Base-by-base conservation (phyloP, 2,888 invertebrate genomes). In the Stenoptilia bipunctidactyla region DNA sequence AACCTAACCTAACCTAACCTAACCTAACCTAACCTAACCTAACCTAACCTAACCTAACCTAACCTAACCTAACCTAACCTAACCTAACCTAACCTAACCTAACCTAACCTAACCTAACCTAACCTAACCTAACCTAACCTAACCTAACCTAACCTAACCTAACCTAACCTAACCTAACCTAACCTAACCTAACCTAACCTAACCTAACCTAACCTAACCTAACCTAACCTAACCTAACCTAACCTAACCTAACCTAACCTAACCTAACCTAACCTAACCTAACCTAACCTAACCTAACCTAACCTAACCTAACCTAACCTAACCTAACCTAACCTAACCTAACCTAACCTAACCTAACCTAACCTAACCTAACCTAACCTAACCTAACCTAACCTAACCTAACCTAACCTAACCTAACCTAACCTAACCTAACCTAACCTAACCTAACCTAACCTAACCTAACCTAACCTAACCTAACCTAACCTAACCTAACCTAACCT, bases 361-460 rank as follows among this genome's bases (percentile, higher is more conserved):
- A 40, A 40, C 40, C 40, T 40, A 40, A 40, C 40, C 40, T 40
- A 40, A 40, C 40, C 36, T 40, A 40, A 40, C 40, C 40, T 40
- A 40, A 40, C 40, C 40, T 38, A 41, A 41, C 43, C 43, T 45
- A 43, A 43, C 43, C 43, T 45, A 43, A 43, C 45, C 45, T 45
- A 45, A 45, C 45, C 45, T 45, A 45, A 45, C 45, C 43, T 45
- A 45, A 45, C 45, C 45, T 43, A 45, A 45, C 45, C 43, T 40
- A 45, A 43, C 43, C 41, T 43, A 43, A 41, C 45, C 41, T 43
- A 45, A 45, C 44, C 42, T 44, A 39, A 40, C 43, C 43, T 40
- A 43, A 44, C 44, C 42, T 44, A 44, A 44, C 44, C 42, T 20
- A 42, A 46, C 43, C 44, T 41, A 42, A 46, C 40, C 44, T 43